Conservation (phyloP, 2,888 invertebrate species). For the Seira sanloemensis region DNA sequence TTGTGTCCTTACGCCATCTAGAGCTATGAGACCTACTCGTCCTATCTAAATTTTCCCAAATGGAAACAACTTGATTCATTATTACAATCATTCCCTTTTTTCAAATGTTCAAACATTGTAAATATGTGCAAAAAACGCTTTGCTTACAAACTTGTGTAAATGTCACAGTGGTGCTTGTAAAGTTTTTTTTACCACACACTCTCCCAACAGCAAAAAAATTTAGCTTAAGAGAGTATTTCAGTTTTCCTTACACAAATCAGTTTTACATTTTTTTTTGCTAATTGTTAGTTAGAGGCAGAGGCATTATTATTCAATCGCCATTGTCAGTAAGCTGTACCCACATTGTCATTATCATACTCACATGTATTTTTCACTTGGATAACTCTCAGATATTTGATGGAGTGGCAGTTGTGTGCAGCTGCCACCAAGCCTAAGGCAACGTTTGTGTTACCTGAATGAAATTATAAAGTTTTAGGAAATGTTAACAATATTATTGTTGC, state of each 20-base stretch:
- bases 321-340: neutral
- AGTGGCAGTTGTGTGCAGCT: neutral
- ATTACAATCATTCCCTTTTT: neutral
- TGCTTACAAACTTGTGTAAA: no score
- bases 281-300: neutral
- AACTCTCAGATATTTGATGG: neutral
- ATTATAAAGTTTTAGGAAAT: neutral
- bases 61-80: no score
- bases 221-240: no score
- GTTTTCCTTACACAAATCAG: no score
- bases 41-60: neutral
- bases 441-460: constrained; percentile 53
- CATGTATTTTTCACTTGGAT: neutral
- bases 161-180: no score
- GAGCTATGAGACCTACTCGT: no score
- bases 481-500: neutral
- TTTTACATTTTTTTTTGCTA: neutral
- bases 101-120: no score
- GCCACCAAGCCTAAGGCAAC: constrained; percentile 58
- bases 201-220: no score
- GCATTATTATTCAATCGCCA: neutral
- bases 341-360: no score
- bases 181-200: no score
- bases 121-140: no score
- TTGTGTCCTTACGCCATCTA: neutral